Evolutionary conservation across 2,888 invertebrate species (phyloP).

Genomic region (Pediacus dermestoides): DNA sequence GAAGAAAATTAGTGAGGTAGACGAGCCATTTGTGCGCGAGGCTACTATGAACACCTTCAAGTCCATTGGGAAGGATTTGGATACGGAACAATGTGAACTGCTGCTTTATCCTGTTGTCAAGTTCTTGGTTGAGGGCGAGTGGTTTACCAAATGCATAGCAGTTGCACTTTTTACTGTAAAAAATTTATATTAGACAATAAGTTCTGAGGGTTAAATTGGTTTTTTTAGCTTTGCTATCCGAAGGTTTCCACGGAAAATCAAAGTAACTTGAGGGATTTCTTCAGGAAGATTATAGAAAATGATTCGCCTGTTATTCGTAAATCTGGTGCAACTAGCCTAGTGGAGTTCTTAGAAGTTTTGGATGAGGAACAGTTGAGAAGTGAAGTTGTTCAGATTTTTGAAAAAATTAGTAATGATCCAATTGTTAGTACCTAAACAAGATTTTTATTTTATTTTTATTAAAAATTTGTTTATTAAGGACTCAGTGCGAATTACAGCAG

Average conservation of each 20-base stretch:
- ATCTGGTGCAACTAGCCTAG: slow-evolving; percentile 34
- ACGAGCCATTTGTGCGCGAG: slow-evolving; percentile 40
- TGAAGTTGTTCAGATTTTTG: slow-evolving; percentile 42
- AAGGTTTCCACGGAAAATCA: slow-evolving; percentile 37
- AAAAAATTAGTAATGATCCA: slow-evolving; percentile 39
- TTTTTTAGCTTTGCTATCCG: slow-evolving; percentile 38
- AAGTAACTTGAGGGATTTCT: slow-evolving; percentile 35
- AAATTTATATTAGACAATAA: too few relatives aligned
- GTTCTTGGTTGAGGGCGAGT: slow-evolving; percentile 33
- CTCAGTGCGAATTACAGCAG: slow-evolving; percentile 31
- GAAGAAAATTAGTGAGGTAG: slow-evolving; percentile 37
- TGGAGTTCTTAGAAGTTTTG: slow-evolving; percentile 34
- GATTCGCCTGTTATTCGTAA: slow-evolving; percentile 42
- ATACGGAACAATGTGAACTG: slow-evolving; percentile 31
- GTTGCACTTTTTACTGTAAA: slow-evolving; percentile 35
- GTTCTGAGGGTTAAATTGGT: too few relatives aligned
- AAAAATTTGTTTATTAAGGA: slow-evolving; percentile 35
- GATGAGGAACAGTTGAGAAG: slow-evolving; percentile 37
- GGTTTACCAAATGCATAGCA: slow-evolving; percentile 41
- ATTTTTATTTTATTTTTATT: slow-evolving; percentile 4
- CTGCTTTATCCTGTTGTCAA: slow-evolving; percentile 36
- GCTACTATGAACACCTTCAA: slow-evolving; percentile 38
- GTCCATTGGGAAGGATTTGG: slow-evolving; percentile 30
- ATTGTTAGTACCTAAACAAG: slow-evolving; percentile 32
- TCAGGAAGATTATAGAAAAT: slow-evolving; percentile 37